A percentile compares a stretch with the other conserved stretches of the same genome.
phyloP scores from a whole-genome alignment of 2,797 vertebrate species.

The Phrynocephalus vlangalii region DNA sequence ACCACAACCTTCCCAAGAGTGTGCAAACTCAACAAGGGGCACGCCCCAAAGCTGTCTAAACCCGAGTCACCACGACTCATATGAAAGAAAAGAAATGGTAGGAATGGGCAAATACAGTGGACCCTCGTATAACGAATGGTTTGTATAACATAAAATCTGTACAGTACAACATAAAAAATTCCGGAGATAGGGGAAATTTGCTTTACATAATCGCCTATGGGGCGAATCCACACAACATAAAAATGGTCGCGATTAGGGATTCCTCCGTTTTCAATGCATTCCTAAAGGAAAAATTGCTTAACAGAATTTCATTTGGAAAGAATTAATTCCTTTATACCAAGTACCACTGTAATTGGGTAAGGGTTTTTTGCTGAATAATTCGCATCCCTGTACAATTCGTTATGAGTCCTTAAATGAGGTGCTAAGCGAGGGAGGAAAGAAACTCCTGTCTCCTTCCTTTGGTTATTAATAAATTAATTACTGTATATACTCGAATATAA shows the following conservation, averaged over 20 bases:
- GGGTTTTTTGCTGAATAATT: neutral
- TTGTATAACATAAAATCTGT: too few relatives aligned
- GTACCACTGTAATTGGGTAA: neutral
- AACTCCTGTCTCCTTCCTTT: neutral
- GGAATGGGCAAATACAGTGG: neutral
- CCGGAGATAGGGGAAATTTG: too few relatives aligned
- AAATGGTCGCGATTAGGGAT: too few relatives aligned
- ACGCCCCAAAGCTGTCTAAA: neutral
- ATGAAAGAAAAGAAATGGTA: rapidly evolving
- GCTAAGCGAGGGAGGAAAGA: neutral
- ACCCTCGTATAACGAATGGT: too few relatives aligned
- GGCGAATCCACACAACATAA: too few relatives aligned
- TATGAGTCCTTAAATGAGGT: neutral
- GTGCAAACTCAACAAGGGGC: neutral
- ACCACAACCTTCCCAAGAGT: rapidly evolving
- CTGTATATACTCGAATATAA: too few relatives aligned
- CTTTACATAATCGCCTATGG: too few relatives aligned
- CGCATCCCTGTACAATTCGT: neutral
- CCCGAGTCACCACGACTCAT: neutral
- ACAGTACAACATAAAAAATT: too few relatives aligned
- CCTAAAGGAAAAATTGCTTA: too few relatives aligned
- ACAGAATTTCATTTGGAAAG: too few relatives aligned
- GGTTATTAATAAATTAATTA: neutral
- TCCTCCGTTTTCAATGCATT: too few relatives aligned
- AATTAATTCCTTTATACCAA: too few relatives aligned